These are phyloP conservation scores for Panonychus citri DNA, from an alignment of 1,140 invertebrate genomes.

Conservation along the genomic window DNA sequence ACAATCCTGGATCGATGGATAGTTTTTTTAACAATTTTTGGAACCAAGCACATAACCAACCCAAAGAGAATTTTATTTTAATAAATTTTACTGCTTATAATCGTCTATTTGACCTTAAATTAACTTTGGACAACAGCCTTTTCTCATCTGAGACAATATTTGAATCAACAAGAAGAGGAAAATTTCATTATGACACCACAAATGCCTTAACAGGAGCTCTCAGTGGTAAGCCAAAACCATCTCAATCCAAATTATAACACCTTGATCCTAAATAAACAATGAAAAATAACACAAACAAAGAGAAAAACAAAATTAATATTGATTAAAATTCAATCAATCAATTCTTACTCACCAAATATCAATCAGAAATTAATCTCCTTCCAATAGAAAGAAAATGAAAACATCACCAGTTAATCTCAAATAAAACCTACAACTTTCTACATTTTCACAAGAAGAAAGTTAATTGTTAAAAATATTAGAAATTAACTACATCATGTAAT, in stretches of 20 bases:
- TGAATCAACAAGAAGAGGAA: constrained; percentile 36
- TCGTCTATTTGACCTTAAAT: constrained; percentile 44
- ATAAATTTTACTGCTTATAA: constrained; percentile 11
- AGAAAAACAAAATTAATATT: too few species aligned
- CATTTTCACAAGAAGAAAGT: too few species aligned
- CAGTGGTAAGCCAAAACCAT: constrained; percentile 9
- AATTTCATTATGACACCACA: constrained; percentile 42
- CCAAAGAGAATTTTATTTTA: constrained; percentile 15
- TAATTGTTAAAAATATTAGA: too few species aligned
- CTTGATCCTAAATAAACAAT: too few species aligned
- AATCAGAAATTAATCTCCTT: not conserved
- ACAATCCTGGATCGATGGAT: not conserved
- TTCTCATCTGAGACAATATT: constrained; percentile 55
- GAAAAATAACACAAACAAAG: too few species aligned
- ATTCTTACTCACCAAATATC: not conserved
- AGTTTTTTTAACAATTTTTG: not conserved
- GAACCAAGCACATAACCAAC: not conserved
- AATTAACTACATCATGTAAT: too few species aligned
- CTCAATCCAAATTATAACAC: too few species aligned
- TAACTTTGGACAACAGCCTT: constrained; percentile 42
- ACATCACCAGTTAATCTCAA: too few species aligned
- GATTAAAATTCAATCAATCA: too few species aligned
- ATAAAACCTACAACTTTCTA: too few species aligned
- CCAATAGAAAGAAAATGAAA: too few species aligned
- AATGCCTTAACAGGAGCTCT: constrained; percentile 46